Evolutionary conservation across 2,888 invertebrate species (phyloP).

Genomic region (Synanthedon tipuliformis): DNA sequence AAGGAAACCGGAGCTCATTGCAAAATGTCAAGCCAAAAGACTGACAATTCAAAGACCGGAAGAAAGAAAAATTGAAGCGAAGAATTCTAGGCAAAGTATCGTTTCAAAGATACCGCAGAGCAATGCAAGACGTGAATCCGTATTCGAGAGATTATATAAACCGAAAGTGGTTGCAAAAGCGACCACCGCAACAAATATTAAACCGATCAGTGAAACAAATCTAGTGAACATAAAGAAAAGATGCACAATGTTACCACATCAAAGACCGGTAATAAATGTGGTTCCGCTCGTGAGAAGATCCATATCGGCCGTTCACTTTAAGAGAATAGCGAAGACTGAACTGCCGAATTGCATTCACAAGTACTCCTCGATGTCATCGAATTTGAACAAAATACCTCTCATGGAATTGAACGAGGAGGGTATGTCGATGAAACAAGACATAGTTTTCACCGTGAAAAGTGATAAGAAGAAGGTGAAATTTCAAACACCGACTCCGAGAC

Average conservation of each 20-base stretch:
- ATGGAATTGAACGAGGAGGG: slow-evolving; percentile 41
- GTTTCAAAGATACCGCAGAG: slow-evolving; percentile 11
- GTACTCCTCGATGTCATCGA: slow-evolving; percentile 54
- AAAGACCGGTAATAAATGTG: slow-evolving; percentile 10
- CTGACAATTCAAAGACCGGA: background rate
- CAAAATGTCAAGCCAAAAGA: background rate
- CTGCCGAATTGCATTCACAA: slow-evolving; percentile 46
- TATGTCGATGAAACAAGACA: slow-evolving; percentile 24
- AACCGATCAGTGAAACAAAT: slow-evolving; percentile 21
- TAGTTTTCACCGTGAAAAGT: slow-evolving; percentile 48
- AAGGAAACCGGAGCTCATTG: slow-evolving; percentile 9
- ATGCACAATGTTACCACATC: slow-evolving; percentile 27
- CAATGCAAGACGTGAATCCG: slow-evolving; percentile 24
- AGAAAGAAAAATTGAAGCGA: background rate
- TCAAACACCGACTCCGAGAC: slow-evolving; percentile 50
- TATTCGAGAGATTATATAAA: slow-evolving; percentile 53
- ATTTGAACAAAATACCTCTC: slow-evolving; percentile 34
- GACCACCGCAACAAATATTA: slow-evolving; percentile 11
- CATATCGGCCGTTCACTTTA: slow-evolving; percentile 62
- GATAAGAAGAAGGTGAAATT: slow-evolving; percentile 55
- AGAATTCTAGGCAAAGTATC: slow-evolving; percentile 18
- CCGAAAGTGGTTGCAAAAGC: slow-evolving; percentile 29
- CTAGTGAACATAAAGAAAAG: slow-evolving; percentile 29
- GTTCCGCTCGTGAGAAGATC: slow-evolving; percentile 37
- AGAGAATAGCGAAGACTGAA: slow-evolving; percentile 40